Base-by-base conservation (phyloP, 2,888 invertebrate species). In the Crematogaster levior region DNA sequence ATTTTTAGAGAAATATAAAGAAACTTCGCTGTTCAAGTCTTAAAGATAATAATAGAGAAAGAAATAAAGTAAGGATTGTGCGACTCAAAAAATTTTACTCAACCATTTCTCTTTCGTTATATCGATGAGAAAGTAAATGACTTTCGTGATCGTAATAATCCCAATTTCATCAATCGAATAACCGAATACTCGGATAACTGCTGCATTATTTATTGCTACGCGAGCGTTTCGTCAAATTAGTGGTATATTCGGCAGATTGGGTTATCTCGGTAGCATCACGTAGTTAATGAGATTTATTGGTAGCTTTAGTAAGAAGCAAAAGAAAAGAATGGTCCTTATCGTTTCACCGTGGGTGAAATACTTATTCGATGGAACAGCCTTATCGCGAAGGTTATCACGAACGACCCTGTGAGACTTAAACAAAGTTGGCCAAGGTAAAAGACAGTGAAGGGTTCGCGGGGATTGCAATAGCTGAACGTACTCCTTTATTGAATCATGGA, bases 401-500 rank as follows among this genome's bases (percentile, higher is more conserved):
- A 70, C 82, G 90, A 91, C 89, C 91, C 86, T 85, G 83, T 74
- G 87, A 88, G 90, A 91, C 87, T 92, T 90, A 90, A 90, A 91
- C 90, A 91, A 92, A 91, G 91, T 91, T 91, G 85, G 34, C 46
- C 73, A 40, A 73, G 74, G 48, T 77, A 53, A 73, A 80, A 81
- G 75, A 60, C 66, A 58, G 58, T 9, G 40, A 15, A 79, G 24
- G 56, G 34, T 58, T 37, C 63, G 74, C 15, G 58, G 56, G 61
- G 56, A 84, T 82, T 72, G 79, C 51, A 72, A 60, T 73, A 79
- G 70, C 66, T 84, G 84, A 82, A 84, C 79, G 80, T 83, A 84
- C 84, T 82, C 84, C 82, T 91, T 79, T 91, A 92, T 92, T 92
- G 92, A 92, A 92, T 91, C 90, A 86, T 88, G 86, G 85, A 89